Evolutionary conservation across 2,797 vertebrate genomes (phyloP).

Genomic region (Peromyscus melanophrys): DNA sequence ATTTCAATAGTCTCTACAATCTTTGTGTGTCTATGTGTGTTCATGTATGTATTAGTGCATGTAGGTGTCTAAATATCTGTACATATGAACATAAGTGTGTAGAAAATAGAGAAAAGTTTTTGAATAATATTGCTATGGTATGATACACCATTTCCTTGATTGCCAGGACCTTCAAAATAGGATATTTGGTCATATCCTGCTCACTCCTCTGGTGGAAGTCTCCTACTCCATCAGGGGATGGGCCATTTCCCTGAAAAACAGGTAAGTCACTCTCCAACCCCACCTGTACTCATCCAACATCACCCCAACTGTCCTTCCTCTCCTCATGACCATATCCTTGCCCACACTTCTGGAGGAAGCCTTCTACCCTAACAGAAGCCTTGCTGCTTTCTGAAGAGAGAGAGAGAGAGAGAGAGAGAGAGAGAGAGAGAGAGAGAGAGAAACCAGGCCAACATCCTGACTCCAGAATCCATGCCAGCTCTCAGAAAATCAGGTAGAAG

Average conservation of each 20-base stretch:
- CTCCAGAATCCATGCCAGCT: no score
- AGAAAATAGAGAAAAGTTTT: not conserved
- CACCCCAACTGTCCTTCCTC: no score
- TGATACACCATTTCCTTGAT: not conserved
- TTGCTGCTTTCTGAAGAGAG: no score
- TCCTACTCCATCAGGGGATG: not conserved
- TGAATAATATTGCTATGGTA: not conserved
- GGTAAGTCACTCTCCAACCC: no score
- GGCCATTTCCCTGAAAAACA: not conserved
- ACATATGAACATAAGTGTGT: not conserved
- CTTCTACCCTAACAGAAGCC: no score
- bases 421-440: no score
- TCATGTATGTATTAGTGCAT: not conserved
- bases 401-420: no score
- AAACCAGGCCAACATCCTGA: no score
- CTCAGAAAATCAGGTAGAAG: not conserved
- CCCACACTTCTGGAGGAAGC: no score
- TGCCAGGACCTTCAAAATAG: not conserved
- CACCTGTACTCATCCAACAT: no score
- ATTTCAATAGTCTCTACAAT: not conserved
- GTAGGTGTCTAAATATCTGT: not conserved
- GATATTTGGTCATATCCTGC: not conserved
- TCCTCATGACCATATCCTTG: no score
- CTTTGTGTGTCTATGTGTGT: not conserved
- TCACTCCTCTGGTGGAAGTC: not conserved